Evolutionary conservation across 2,797 vertebrate species (phyloP).

Genomic region (Thalassophryne amazonica): DNA sequence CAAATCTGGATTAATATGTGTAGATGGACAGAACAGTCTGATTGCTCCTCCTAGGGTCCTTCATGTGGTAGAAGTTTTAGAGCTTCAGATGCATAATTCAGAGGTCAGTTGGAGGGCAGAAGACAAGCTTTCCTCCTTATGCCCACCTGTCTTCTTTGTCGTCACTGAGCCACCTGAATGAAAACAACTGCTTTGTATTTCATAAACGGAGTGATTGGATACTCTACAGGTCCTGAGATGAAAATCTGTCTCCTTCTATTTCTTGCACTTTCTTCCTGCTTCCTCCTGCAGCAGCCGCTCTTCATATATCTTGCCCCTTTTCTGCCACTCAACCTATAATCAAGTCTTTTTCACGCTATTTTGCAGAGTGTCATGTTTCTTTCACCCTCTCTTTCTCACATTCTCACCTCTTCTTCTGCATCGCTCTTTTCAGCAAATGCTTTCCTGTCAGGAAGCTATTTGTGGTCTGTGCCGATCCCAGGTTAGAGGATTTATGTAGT

Average conservation of each 20-base stretch:
- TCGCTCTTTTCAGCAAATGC: conserved; percentile 21
- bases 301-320: conserved; percentile 43
- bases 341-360: conserved; percentile 63
- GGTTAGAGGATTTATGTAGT: conserved; percentile 18
- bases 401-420: no score
- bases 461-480: conserved; percentile 20
- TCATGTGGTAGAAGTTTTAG: no score
- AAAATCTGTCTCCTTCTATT: conserved; percentile 28
- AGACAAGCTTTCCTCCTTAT: background rate
- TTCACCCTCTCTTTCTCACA: conserved; percentile 4
- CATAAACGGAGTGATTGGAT: conserved; percentile 18
- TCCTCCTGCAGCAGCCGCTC: conserved; percentile 22
- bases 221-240: conserved; percentile 17
- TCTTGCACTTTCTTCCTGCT: background rate
- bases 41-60: no score
- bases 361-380: conserved; percentile 34
- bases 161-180: background rate
- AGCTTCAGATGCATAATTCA: no score
- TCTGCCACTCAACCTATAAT: conserved; percentile 51
- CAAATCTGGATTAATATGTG: no score
- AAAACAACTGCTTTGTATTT: conserved; percentile 8
- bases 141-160: background rate
- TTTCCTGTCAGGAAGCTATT: conserved; percentile 22
- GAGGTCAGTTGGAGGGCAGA: no score
- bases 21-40: no score